Evolutionary conservation across 1,140 invertebrate genomes (phyloP).

Genomic region (Diabrotica virgifera): DNA sequence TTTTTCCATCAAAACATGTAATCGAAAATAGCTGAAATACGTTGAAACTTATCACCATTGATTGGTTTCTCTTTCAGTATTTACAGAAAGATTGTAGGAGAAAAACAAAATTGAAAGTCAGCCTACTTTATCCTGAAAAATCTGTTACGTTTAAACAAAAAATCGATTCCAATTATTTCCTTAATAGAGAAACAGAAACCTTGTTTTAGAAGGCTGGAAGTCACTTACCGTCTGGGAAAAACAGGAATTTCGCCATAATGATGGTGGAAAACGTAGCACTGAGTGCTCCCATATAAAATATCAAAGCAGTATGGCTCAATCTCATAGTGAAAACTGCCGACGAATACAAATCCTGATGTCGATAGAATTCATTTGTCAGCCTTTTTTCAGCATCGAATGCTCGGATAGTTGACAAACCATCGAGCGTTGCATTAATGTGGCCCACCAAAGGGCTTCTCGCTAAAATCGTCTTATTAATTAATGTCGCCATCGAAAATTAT

Average conservation of each 20-base stretch:
- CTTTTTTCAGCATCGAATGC: constrained; percentile 75
- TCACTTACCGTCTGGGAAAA: not conserved
- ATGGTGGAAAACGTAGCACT: not conserved
- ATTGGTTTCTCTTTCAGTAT: too few relatives aligned
- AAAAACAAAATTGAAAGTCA: too few relatives aligned
- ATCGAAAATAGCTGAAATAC: too few relatives aligned
- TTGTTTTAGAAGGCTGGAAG: not conserved
- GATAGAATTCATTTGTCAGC: constrained; percentile 76
- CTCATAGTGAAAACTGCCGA: constrained; percentile 59
- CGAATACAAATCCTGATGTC: constrained; percentile 69
- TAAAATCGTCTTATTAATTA: constrained; percentile 38
- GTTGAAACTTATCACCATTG: too few relatives aligned
- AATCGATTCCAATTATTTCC: too few relatives aligned
- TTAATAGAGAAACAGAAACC: too few relatives aligned
- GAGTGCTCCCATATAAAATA: not conserved
- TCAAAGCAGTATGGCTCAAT: not conserved
- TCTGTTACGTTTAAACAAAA: too few relatives aligned
- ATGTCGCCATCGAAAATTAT: not conserved
- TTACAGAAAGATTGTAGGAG: too few relatives aligned
- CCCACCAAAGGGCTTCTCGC: constrained; percentile 79
- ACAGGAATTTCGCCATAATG: not conserved
- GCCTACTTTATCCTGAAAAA: too few relatives aligned
- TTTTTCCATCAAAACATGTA: too few relatives aligned
- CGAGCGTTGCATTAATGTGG: constrained; percentile 81
- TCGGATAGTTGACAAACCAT: constrained; percentile 84